Base-by-base conservation (phyloP, 2,113 vertebrate genomes). In the Cyanoramphus novaezelandiae region DNA sequence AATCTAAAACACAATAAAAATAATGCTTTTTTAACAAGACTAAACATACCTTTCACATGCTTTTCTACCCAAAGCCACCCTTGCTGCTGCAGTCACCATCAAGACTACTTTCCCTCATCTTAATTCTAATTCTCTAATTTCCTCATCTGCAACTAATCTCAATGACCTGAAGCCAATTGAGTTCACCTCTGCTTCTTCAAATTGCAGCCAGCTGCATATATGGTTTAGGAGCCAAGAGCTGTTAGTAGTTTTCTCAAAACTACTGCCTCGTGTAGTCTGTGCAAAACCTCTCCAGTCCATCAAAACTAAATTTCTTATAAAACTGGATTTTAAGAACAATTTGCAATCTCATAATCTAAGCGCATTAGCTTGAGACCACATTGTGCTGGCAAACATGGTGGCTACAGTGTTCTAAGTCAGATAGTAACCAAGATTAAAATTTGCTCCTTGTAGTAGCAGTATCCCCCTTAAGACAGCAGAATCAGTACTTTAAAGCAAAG, bases 1-100 rank as follows among this genome's bases (percentile, higher is more conserved):
- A 59, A 4, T 13, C 15, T 35, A 71, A 91, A 57, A 13, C 23
- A 72, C 12, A 60, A 17, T 7, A 68, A 46, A 31, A 78, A n/a
- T 3, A 50, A 7, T 1, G 0, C 6, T 37, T 6, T 7, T 70
- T 63, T 31, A 16, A 47, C 65, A 82, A 44, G 4, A 43, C 10
- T 33, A 53, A n/a, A 27, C 6, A 29, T 7, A 60, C 7, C 19
- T 31, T 31, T 47, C 8, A 15, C 2, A 44, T 41, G 1, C 4
- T 21, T 12, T 33, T 37, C 25, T 19, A 2, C 9, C 18, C 44
- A 11, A 63, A 67, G 1, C 3, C 16, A 62, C 6, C 17, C 21
- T 44, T 43, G 0, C 6, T 19, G 0, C 39, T 20, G 0, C 21
- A 62, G 2, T 0, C 9, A 59, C 25, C 0, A 1, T 3, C 7